Evolutionary conservation across 2,888 invertebrate species (phyloP), one percentile per base, ranked within the genome.

Genomic region (Helleia helle): DNA sequence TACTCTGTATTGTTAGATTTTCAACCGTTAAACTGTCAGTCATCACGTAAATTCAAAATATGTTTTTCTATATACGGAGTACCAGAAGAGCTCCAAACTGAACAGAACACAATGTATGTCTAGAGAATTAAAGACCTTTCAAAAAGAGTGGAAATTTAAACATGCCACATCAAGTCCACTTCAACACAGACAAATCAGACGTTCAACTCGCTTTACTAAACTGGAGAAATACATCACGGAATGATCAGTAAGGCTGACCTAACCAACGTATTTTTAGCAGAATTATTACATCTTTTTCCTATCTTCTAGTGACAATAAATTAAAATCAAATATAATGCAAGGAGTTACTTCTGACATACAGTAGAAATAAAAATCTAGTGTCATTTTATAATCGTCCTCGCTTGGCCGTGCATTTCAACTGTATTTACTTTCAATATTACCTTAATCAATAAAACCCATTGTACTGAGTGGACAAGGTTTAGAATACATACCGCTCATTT

Each of bases 241-340:
- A 38, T 41, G 42, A 47, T 17, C 4, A 14, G 4, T 38, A 44
- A 24, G 26, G 37, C 14, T 37, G 26, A 37, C 26, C 37, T 6
- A 37, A 37, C 15, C 43, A 48, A 43, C 46, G 44, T 7, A 41
- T 47, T 12, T 46, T 38, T 40, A 50, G 46, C 38, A 47, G 47
- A 45, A 46, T 45, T n/a, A 49, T 49, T 29, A 43, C 43, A 46
- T 43, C 44, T 29, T 36, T 38, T 30, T 40, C n/a, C n/a, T 48
- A 41, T 45, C 18, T 5, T 18, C 5, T 3, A 18, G 5, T 4
- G 18, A 18, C 5, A 18, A 34, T 12, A n/a, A 40, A 9, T 27
- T 40, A 34, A 40, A 40, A 40, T 40, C 26, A 9, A 43, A 36
- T 40, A 43, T 43, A 36, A 37, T 43, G 1, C 39, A 40, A 30